These are phyloP conservation scores for Columbina picui DNA, from an alignment of 2,113 vertebrate genomes.

Conservation along the genomic window DNA sequence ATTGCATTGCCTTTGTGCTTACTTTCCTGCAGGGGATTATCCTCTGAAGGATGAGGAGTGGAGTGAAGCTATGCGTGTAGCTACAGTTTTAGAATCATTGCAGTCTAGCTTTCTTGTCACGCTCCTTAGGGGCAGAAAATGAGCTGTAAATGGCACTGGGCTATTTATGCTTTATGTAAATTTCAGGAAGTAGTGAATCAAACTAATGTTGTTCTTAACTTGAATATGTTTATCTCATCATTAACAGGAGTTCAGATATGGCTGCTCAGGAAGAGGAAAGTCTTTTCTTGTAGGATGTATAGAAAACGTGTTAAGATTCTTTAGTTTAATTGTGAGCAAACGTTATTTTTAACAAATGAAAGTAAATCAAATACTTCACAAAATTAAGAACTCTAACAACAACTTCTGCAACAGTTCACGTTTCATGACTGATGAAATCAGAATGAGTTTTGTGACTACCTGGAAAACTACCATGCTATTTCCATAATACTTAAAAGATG, in stretches of 20 bases:
- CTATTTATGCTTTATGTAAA: neutral
- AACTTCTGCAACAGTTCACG: neutral
- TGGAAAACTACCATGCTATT: neutral
- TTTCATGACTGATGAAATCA: neutral
- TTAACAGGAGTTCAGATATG: neutral
- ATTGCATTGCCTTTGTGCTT: fast-evolving
- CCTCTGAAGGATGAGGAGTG: neutral
- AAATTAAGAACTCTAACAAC: neutral
- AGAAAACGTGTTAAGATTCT: neutral
- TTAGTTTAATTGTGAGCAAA: neutral
- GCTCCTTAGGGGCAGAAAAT: neutral
- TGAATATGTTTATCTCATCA: neutral
- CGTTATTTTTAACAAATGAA: neutral
- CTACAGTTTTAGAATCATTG: neutral
- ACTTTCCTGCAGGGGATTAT: neutral
- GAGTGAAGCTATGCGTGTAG: neutral
- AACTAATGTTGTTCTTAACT: neutral
- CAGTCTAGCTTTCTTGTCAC: neutral
- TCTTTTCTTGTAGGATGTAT: neutral
- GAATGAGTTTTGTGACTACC: neutral
- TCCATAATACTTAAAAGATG: neutral
- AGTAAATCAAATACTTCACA: neutral
- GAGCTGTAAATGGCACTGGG: neutral
- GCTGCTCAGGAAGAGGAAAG: neutral
- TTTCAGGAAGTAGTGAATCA: neutral